A percentile compares a stretch with the other conserved stretches of the same genome.
These are phyloP conservation scores for Xestia xanthographa DNA, from an alignment of 2,888 invertebrate genomes.

Conservation along the genomic window DNA sequence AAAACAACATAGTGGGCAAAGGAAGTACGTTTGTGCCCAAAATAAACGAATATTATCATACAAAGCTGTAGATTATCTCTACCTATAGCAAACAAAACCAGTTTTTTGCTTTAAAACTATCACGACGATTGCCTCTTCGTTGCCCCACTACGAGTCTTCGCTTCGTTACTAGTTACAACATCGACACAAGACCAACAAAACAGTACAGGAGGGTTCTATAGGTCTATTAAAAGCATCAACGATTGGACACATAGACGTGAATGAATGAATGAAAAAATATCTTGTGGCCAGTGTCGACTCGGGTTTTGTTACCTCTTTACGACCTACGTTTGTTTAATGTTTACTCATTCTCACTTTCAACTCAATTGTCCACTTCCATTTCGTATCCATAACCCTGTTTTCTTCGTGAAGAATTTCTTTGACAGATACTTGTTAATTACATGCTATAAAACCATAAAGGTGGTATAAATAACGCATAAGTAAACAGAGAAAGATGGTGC, in stretches of 20 bases:
- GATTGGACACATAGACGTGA: background rate
- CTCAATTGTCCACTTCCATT: constrained; percentile 18
- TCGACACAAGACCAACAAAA: constrained; percentile 5
- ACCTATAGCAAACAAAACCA: constrained; percentile 1
- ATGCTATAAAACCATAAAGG: constrained; percentile 16
- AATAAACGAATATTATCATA: constrained; percentile 24
- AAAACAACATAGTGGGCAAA: background rate
- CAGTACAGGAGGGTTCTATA: background rate
- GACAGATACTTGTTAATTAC: constrained; percentile 20
- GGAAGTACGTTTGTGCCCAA: background rate
- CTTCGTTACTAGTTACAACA: constrained; percentile 45
- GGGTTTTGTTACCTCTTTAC: constrained; percentile 4
- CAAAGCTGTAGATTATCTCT: background rate
- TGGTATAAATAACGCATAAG: background rate
- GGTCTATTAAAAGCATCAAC: constrained; percentile 14
- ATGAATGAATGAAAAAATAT: constrained; percentile 30
- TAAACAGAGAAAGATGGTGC: constrained; percentile 24
- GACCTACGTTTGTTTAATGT: constrained; percentile 7
- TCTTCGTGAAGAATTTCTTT: constrained; percentile 28
- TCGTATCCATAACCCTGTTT: constrained; percentile 16
- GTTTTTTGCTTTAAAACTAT: constrained; percentile 21
- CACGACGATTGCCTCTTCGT: constrained; percentile 11
- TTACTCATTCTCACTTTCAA: constrained; percentile 39
- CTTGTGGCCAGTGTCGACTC: background rate
- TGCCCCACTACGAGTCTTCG: constrained; percentile 43